These are phyloP conservation scores for Ceriagrion tenellum DNA, from an alignment of 2,888 invertebrate species.

Conservation along the genomic window DNA sequence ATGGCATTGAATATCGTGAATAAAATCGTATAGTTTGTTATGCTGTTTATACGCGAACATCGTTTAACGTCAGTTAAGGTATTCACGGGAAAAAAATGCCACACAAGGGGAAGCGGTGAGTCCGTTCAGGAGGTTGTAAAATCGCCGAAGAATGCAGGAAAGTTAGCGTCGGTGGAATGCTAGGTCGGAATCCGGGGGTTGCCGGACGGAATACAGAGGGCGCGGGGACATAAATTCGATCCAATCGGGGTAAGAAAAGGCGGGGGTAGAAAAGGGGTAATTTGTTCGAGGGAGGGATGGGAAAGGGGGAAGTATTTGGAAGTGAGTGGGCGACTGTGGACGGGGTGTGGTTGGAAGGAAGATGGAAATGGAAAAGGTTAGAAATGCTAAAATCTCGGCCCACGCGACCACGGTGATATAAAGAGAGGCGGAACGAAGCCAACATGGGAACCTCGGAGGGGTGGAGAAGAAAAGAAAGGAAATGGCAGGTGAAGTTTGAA, in stretches of 20 bases:
- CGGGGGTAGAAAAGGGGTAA: background rate
- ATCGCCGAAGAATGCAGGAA: background rate
- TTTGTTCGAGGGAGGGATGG: background rate
- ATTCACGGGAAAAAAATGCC: background rate
- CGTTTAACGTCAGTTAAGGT: background rate
- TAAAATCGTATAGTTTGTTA: too few species aligned
- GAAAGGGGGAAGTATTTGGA: too few species aligned
- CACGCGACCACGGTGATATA: too few species aligned
- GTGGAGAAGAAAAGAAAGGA: too few species aligned
- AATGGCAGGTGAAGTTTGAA: too few species aligned
- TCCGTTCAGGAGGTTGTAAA: too few species aligned
- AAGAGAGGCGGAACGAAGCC: too few species aligned
- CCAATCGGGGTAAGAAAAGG: background rate
- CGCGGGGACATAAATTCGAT: background rate
- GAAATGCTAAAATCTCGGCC: too few species aligned
- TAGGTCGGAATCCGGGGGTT: background rate
- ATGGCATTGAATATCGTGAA: too few species aligned
- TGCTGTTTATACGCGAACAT: background rate
- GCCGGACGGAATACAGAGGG: background rate
- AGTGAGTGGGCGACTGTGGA: background rate
- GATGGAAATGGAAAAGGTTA: too few species aligned
- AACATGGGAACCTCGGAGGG: too few species aligned
- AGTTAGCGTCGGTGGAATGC: background rate
- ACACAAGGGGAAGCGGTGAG: background rate
- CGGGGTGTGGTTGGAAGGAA: background rate